phyloP scores from a whole-genome alignment of 2,888 invertebrate species.

The Plebejus argus region DNA sequence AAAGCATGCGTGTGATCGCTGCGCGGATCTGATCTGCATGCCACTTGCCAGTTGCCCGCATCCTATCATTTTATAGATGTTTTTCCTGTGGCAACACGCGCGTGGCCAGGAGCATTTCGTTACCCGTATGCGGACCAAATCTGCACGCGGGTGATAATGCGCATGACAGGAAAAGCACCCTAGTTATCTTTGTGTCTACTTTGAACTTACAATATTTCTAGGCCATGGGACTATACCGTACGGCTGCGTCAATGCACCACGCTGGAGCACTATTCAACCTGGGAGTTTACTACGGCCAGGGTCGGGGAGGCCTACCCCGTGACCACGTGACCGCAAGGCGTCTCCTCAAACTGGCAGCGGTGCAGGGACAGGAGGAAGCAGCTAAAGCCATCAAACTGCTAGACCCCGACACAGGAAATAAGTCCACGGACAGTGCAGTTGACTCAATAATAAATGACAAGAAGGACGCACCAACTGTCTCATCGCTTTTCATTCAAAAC shows the following conservation, averaged over 20 bases:
- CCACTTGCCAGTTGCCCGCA: too few relatives aligned
- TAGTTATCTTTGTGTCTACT: too few relatives aligned
- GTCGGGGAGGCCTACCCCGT: slow-evolving; percentile 79
- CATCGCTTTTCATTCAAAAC: slow-evolving; percentile 65
- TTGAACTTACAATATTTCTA: slow-evolving; percentile 49
- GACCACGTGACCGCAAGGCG: slow-evolving; percentile 75
- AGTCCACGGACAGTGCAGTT: slow-evolving; percentile 44
- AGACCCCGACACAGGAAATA: slow-evolving; percentile 48
- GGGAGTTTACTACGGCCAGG: slow-evolving; percentile 84
- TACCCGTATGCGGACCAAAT: too few relatives aligned
- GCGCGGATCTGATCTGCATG: too few relatives aligned
- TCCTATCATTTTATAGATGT: too few relatives aligned
- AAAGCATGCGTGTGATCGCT: too few relatives aligned
- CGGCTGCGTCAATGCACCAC: slow-evolving; percentile 83
- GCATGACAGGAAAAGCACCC: too few relatives aligned
- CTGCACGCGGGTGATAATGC: too few relatives aligned
- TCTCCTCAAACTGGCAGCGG: slow-evolving; percentile 78
- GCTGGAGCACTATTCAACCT: slow-evolving; percentile 85
- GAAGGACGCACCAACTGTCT: slow-evolving; percentile 53
- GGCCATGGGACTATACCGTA: slow-evolving; percentile 84
- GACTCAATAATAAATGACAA: neutral
- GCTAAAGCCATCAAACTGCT: slow-evolving; percentile 72
- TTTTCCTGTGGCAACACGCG: too few relatives aligned
- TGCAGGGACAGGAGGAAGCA: slow-evolving; percentile 82
- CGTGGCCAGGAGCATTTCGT: too few relatives aligned